phyloP scores from a whole-genome alignment of 1,140 invertebrate genomes.

The Samia ricini region DNA sequence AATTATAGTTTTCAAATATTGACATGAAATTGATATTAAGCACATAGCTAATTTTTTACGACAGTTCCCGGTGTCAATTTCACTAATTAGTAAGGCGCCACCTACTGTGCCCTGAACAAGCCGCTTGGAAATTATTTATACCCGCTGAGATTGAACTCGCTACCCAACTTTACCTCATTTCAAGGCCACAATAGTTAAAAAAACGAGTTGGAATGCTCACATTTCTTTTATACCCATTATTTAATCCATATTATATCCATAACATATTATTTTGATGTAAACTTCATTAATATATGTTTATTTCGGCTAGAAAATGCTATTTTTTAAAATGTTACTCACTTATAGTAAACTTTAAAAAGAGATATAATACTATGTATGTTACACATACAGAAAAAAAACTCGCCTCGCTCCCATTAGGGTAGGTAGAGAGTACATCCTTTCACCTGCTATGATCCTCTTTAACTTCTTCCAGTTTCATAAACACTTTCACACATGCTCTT shows the following conservation, averaged over 20 bases:
- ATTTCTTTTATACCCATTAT: not conserved
- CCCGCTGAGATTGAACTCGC: slow-evolving; percentile 21
- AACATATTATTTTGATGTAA: too few relatives aligned
- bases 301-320: not conserved
- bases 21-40: not conserved
- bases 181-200: slow-evolving; percentile 10
- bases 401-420: too few relatives aligned
- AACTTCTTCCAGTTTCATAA: too few relatives aligned
- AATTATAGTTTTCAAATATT: slow-evolving; percentile 4
- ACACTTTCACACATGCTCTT: too few relatives aligned
- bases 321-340: too few relatives aligned
- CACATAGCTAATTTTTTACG: slow-evolving; percentile 6
- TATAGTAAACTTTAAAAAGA: too few relatives aligned
- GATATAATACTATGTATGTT: too few relatives aligned
- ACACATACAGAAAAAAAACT: too few relatives aligned
- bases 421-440: too few relatives aligned
- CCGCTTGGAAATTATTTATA: slow-evolving; percentile 22
- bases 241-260: not conserved
- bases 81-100: slow-evolving; percentile 23
- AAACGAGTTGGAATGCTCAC: slow-evolving; percentile 9
- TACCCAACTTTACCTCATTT: slow-evolving; percentile 17
- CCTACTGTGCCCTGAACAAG: slow-evolving; percentile 25
- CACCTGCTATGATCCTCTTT: too few relatives aligned
- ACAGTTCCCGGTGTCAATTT: slow-evolving; percentile 11
- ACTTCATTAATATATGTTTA: too few relatives aligned